Evolutionary conservation across 1,140 invertebrate genomes (phyloP).

Genomic region (Temnothorax curvispinosus): DNA sequence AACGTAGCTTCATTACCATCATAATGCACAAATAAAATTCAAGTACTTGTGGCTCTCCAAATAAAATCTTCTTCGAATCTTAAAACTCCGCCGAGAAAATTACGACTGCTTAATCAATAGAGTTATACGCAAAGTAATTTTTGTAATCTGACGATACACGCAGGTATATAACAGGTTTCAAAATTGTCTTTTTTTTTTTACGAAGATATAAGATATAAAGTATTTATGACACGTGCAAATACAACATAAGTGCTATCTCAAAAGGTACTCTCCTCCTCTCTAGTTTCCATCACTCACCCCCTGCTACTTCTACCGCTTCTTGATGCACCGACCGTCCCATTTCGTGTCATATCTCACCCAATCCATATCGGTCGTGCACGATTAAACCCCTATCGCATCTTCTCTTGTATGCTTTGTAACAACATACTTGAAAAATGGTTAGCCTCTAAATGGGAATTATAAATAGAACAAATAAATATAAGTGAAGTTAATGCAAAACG

Average conservation of each 20-base stretch:
- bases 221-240: constrained; percentile 52
- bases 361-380: constrained; percentile 40
- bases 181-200: constrained; percentile 18
- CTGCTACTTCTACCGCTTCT: constrained; percentile 36
- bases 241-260: constrained; percentile 58
- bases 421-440: constrained; percentile 35
- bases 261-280: constrained; percentile 25
- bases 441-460: not conserved
- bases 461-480: not conserved
- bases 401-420: constrained; percentile 36
- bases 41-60: not conserved
- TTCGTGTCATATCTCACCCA: constrained; percentile 53
- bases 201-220: constrained; percentile 42
- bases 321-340: constrained; percentile 42
- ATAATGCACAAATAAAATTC: not conserved
- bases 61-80: not conserved
- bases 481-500: not conserved
- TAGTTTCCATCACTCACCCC: constrained; percentile 46
- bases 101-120: not conserved
- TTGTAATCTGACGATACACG: not conserved
- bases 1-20: not conserved
- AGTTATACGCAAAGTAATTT: not conserved
- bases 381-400: constrained; percentile 45
- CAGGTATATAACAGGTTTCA: not conserved
- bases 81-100: not conserved